These are phyloP conservation scores for Malurus cyaneus DNA, from an alignment of 2,113 vertebrate genomes.

Conservation along the genomic window DNA sequence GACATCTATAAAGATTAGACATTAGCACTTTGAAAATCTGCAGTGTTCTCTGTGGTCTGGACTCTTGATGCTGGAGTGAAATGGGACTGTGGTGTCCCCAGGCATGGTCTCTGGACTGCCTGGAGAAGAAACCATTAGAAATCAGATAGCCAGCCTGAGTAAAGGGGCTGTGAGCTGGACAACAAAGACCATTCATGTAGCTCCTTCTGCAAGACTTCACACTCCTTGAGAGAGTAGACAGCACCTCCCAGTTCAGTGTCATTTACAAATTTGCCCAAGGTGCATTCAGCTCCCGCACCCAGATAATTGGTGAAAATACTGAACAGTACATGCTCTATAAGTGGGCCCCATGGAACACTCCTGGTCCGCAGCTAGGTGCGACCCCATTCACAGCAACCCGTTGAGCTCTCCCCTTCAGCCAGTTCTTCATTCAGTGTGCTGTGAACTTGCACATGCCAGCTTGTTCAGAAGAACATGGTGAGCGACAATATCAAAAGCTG, in stretches of 20 bases:
- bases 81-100: not conserved
- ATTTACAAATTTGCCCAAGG: not conserved
- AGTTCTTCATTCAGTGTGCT: not conserved
- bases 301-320: not conserved
- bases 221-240: no score
- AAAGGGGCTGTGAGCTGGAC: not conserved
- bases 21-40: not conserved
- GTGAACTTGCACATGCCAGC: not conserved
- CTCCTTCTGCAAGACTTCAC: not conserved
- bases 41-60: not conserved
- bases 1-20: not conserved
- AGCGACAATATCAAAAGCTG: not conserved
- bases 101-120: not conserved
- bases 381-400: not conserved
- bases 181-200: not conserved
- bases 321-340: not conserved
- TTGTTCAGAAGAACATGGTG: not conserved
- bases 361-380: not conserved
- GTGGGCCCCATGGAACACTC: not conserved
- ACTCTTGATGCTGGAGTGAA: not conserved
- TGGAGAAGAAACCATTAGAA: not conserved
- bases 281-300: not conserved
- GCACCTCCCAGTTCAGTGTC: not conserved
- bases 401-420: not conserved
- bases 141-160: not conserved